Conservation (phyloP, 2,888 invertebrate species). For the Therioaphis trifolii region DNA sequence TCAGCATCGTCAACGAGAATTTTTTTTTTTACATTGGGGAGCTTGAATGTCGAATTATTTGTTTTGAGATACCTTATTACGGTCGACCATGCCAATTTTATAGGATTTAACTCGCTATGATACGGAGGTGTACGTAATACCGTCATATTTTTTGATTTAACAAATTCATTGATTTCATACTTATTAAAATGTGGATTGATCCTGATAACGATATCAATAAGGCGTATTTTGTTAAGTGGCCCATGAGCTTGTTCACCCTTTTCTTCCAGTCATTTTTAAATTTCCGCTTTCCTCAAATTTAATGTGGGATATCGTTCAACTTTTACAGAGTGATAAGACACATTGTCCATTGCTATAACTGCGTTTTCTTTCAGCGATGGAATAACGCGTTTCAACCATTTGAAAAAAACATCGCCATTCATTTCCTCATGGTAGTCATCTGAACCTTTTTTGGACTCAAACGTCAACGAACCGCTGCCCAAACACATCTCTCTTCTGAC, state of each 20-base stretch:
- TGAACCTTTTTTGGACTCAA: no score
- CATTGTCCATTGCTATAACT: no score
- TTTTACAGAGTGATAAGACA: no score
- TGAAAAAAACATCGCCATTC: no score
- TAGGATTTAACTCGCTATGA: constrained; percentile 35
- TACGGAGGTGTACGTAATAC: constrained; percentile 25
- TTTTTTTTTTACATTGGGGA: neutral
- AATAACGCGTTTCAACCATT: no score
- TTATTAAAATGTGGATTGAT: constrained; percentile 18
- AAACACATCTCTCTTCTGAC: no score
- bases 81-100: constrained; percentile 15
- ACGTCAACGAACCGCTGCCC: no score
- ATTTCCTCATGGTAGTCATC: no score
- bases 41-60: constrained; percentile 32
- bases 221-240: constrained; percentile 24
- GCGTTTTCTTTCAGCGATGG: no score
- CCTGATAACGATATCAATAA: constrained; percentile 20
- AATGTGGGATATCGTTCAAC: no score
- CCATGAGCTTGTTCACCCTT: neutral
- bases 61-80: constrained; percentile 29
- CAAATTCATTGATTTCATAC: constrained; percentile 8
- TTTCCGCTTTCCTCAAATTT: constrained; percentile 18
- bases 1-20: constrained; percentile 6
- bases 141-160: neutral
- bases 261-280: constrained; percentile 40